phyloP scores from a whole-genome alignment of 1,140 invertebrate genomes.

The Drosophila virilis region DNA sequence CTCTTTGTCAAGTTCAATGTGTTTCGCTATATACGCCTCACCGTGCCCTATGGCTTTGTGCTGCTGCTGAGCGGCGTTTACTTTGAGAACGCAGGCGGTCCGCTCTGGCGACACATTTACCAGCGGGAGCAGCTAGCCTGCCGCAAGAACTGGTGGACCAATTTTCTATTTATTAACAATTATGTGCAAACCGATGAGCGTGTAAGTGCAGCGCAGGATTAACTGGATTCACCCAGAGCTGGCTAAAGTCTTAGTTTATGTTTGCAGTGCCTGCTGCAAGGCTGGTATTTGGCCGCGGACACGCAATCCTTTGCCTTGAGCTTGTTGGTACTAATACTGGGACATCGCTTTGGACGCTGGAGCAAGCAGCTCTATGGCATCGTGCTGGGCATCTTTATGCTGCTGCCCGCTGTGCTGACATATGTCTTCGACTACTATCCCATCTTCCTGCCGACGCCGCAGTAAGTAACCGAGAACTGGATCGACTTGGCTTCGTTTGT shows the following conservation, averaged over 20 bases:
- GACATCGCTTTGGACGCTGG: conserved; percentile 81
- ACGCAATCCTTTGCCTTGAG: conserved; percentile 89
- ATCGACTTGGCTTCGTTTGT: not conserved
- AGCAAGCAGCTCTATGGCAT: conserved; percentile 76
- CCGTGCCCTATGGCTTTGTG: conserved; percentile 85
- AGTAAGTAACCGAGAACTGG: conserved; percentile 74
- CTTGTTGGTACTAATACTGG: conserved; percentile 86
- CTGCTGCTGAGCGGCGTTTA: conserved; percentile 86
- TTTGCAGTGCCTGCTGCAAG: conserved; percentile 88
- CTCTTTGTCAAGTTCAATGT: conserved; percentile 81
- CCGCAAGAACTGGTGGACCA: conserved; percentile 88
- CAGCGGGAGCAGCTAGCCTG: conserved; percentile 85
- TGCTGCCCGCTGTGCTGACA: conserved; percentile 84
- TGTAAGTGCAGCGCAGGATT: conserved; percentile 42
- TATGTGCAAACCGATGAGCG: conserved; percentile 83
- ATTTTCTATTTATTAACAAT: conserved; percentile 88
- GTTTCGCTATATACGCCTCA: conserved; percentile 85
- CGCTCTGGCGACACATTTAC: conserved; percentile 85
- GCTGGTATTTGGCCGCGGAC: conserved; percentile 90
- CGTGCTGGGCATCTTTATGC: conserved; percentile 79
- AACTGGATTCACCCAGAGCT: not conserved
- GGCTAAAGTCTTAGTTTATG: conserved; percentile 36
- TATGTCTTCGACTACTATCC: conserved; percentile 83
- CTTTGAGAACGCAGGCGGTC: conserved; percentile 84
- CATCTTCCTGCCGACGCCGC: conserved; percentile 85